Base-by-base conservation (phyloP, 2,797 vertebrate genomes). In the Pseudochirops cupreus region DNA sequence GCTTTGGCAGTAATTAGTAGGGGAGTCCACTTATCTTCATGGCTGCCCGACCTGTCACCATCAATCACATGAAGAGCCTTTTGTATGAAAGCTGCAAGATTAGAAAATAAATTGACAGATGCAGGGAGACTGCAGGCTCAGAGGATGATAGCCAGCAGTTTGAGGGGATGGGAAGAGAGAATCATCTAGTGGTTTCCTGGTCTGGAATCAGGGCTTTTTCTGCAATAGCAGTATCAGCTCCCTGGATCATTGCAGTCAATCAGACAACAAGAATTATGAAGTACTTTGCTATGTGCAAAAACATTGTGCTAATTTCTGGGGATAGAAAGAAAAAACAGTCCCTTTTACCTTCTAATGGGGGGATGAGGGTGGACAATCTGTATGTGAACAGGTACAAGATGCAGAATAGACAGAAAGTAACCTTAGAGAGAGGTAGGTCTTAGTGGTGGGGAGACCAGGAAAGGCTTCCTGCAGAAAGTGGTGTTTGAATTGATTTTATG, bases 31-130 rank as follows among this genome's bases (percentile, higher is more conserved):
- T 95, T 31, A 29, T 95, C 94, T 93, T 29, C 96, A 59, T 93
- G 92, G 53, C 95, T 39, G 39, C 56, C 55, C 90, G 28, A 10
- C 62, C 94, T 97, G 95, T 96, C 94, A 59, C 62, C 92, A 53
- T 95, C 93, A 24, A 0, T 96, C 91, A 91, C 54, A 13, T 31
- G 18, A 55, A 74, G 93, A 93, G 59, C 94, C 91, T 97, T 95
- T 96, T 94, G 57, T 74, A 33, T 58, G 67, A 92, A 93, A 97
- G 50, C 90, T 92, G 10, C 91, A 90, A 94, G 95, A 54, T 90
- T 90, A 96, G 94, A 93, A 95, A 97, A 92, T 94, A 91, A 92
- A 50, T 92, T 95, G 94, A 28, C 82, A 57, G 16, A 56, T 74
- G 59, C 56, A 31, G 93, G 94, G 95, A 91, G 56, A 96, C 93